Base-by-base conservation (phyloP, 2,113 vertebrate genomes). In the Chaetops frenatus region DNA sequence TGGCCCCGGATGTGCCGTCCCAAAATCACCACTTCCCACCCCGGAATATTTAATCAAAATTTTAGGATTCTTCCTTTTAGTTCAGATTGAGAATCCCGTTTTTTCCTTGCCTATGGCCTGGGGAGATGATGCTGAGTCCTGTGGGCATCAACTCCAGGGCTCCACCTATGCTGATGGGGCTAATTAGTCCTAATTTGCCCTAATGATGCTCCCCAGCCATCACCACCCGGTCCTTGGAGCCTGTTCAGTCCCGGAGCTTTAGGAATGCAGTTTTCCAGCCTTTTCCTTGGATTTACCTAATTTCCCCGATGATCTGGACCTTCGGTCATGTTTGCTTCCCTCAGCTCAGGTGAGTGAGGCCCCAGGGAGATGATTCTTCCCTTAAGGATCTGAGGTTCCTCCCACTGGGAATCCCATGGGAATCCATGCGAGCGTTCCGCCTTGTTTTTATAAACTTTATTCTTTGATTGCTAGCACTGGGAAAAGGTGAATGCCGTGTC, bases 301-400 rank as follows among this genome's bases (percentile, higher is more conserved):
- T n/a, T 51, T n/a, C 48, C 13, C 24, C 2, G 28, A 9, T 6
- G 40, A 18, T 14, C 5, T 21, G 45, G 36, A 27, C 3, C 5
- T 11, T 38, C 6, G 35, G 14, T 5, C 10, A 11, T 6, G 53
- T 20, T 38, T 3, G 1, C 16, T 24, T 36, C 12, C 19, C 66
- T 64, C 62, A 18, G 22, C 66, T 64, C 62, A 18, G 56, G 72
- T 20, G 24, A 0, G 36, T 1, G 28, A 48, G 20, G 23, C 24
- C 1, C 2, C 1, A 31, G 15, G 19, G 33, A 12, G 7, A 3
- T 0, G 9, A 15, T 6, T 82, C 24, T 35, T 54, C 33, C 50
- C 20, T 51, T 3, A 1, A 18, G 42, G n/a, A 38, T 10, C 57
- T 0, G 15, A 44, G 27, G 47, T 31, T 12, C 15, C 36, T 69